phyloP scores from a whole-genome alignment of 2,888 invertebrate species.

The Phasia obesa region DNA sequence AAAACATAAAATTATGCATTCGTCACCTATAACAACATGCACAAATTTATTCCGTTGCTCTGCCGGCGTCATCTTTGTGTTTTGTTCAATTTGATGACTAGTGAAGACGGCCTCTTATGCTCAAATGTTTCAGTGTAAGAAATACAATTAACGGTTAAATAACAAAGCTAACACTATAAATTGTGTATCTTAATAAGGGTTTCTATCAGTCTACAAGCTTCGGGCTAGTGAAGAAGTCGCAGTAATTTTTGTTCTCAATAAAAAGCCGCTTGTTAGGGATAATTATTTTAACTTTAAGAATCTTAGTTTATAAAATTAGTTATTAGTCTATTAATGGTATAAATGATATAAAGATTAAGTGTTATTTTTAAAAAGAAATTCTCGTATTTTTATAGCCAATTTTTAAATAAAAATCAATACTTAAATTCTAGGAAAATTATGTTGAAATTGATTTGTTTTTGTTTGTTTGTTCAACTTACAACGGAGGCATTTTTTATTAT shows the following conservation, averaged over 20 bases:
- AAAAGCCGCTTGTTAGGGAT: neutral
- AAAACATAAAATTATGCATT: no score
- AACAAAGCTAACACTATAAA: no score
- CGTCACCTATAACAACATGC: no score
- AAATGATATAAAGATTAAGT: constrained; percentile 4
- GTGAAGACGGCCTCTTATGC: no score
- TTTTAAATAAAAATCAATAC: constrained; percentile 41
- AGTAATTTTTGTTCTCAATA: neutral
- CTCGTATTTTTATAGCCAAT: constrained; percentile 53
- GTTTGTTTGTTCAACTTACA: constrained; percentile 61
- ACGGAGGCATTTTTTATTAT: constrained; percentile 77
- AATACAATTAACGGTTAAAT: no score
- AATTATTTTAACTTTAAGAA: neutral
- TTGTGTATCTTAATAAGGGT: no score
- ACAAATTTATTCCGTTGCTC: no score
- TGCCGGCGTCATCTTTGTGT: no score
- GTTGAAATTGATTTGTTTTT: constrained; percentile 25
- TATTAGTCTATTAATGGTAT: constrained; percentile 13
- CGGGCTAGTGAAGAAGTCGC: no score
- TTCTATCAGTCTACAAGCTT: no score
- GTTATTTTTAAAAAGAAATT: constrained; percentile 29
- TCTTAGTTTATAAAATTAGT: neutral
- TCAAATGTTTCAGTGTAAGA: no score
- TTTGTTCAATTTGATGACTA: no score
- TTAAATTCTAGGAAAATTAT: constrained; percentile 53